Conservation (phyloP, 1,140 invertebrate species). For the Metaphire vulgaris region DNA sequence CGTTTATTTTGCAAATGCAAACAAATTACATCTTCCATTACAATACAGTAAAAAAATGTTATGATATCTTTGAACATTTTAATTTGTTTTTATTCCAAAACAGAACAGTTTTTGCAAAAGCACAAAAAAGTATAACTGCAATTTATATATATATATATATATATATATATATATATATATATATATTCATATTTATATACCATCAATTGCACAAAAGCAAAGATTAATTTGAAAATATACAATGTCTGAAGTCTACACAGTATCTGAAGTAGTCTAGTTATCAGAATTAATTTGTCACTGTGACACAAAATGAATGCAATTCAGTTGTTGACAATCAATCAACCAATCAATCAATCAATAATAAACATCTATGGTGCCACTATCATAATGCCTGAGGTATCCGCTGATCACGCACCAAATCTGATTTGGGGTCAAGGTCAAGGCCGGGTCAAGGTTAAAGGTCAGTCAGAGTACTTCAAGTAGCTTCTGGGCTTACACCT, state of each 20-base stretch:
- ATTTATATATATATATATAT: neutral
- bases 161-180: neutral
- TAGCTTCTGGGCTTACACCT: no score
- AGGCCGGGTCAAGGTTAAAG: no score
- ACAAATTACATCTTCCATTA: neutral
- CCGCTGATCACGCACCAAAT: neutral
- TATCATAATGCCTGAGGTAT: no score
- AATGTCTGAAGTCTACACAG: neutral
- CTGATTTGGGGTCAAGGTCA: no score
- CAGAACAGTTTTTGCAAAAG: no score
- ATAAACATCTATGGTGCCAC: no score
- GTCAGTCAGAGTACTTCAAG: no score
- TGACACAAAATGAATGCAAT: no score
- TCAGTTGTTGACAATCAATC: no score
- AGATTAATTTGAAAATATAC: neutral
- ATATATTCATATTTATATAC: neutral
- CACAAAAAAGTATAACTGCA: no score
- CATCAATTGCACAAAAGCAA: neutral
- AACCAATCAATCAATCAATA: neutral
- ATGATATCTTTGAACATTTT: neutral
- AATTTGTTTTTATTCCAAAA: no score
- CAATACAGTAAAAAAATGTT: neutral
- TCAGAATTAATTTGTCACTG: neutral
- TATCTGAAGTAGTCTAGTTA: neutral
- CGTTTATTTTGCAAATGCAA: neutral